Conservation (phyloP, 1,140 invertebrate genomes). For the Kradibia gibbosae region DNA sequence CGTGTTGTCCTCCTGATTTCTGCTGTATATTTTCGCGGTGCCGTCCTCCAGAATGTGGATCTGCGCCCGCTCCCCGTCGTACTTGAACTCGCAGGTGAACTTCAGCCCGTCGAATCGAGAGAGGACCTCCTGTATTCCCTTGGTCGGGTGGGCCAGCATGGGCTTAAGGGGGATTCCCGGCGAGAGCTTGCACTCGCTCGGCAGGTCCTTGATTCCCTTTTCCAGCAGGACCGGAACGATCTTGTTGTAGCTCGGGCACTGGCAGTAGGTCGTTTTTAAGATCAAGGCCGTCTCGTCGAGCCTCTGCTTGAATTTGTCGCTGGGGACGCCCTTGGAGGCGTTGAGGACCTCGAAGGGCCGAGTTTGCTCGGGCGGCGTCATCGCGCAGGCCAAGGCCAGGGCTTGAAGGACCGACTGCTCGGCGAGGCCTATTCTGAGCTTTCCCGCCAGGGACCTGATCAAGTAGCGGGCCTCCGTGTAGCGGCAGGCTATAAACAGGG, state of each 20-base stretch:
- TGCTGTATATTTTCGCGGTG: slow-evolving; percentile 88
- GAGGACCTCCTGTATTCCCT: slow-evolving; percentile 92
- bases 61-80: slow-evolving; percentile 99
- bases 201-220: slow-evolving; percentile 85
- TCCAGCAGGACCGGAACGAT: slow-evolving; percentile 87
- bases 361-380: slow-evolving; percentile 80
- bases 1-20: slow-evolving; percentile 99
- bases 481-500: slow-evolving; percentile 93
- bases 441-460: slow-evolving; percentile 93
- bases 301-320: slow-evolving; percentile 86
- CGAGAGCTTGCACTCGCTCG: slow-evolving; percentile 88
- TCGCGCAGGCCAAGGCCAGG: slow-evolving; percentile 86
- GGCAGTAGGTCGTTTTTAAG: slow-evolving; percentile 95
- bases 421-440: slow-evolving; percentile 95
- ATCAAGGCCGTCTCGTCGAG: slow-evolving; percentile 85
- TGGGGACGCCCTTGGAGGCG: slow-evolving; percentile 75
- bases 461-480: slow-evolving; percentile 93
- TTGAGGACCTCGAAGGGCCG: slow-evolving; percentile 80
- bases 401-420: slow-evolving; percentile 97
- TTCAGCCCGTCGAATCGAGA: slow-evolving; percentile 91
- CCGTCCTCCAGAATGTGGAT: slow-evolving; percentile 84
- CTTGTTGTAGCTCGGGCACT: slow-evolving; percentile 96
- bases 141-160: slow-evolving; percentile 99
- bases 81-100: slow-evolving; percentile 99
- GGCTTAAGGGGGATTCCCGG: slow-evolving; percentile 97